Conservation (phyloP, 1,140 invertebrate genomes). For the Trachymyrmex septentrionalis region DNA sequence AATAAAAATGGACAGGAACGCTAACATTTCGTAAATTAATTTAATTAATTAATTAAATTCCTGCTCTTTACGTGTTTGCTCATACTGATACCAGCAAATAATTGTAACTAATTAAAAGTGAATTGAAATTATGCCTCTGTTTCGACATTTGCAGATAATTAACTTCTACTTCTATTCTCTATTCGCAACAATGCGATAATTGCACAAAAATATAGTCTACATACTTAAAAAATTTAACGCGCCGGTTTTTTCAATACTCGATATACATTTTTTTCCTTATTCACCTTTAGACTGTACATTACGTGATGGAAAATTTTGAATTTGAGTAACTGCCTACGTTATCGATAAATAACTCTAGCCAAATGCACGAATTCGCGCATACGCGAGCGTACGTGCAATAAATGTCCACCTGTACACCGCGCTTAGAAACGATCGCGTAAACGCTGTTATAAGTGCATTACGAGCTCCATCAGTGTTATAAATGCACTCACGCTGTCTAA, state of each 20-base stretch:
- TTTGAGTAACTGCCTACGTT: conserved; percentile 17
- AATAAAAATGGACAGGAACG: background rate
- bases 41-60: conserved; percentile 33
- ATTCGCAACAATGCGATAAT: background rate
- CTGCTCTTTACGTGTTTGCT: background rate
- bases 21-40: conserved; percentile 20
- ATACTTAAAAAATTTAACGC: background rate
- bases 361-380: background rate
- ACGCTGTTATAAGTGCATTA: conserved; percentile 66
- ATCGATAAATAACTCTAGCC: conserved; percentile 61
- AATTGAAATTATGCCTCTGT: conserved; percentile 1
- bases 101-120: conserved; percentile 21
- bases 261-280: background rate
- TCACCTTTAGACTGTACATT: background rate
- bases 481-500: conserved; percentile 49
- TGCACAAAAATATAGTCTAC: background rate
- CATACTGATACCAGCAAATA: background rate
- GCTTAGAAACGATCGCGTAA: conserved; percentile 60
- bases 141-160: background rate
- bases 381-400: background rate
- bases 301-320: background rate
- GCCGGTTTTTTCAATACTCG: background rate
- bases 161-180: background rate
- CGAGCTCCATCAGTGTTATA: conserved; percentile 68
- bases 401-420: conserved; percentile 36